Evolutionary conservation across 2,797 vertebrate species (phyloP).

Genomic region (Synanceia verrucosa): DNA sequence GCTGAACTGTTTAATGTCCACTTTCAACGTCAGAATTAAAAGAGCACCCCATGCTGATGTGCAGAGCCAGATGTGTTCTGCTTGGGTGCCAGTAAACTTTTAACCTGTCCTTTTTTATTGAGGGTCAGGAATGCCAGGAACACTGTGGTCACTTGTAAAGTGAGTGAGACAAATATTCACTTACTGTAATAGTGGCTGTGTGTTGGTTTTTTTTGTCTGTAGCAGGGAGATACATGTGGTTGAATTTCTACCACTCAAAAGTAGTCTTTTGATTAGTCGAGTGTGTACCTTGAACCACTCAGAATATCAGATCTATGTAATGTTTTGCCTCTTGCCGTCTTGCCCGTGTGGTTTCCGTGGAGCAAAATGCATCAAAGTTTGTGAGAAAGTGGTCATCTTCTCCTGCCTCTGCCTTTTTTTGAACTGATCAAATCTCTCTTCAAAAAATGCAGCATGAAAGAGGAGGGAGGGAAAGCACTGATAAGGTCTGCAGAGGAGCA

Average conservation of each 20-base stretch:
- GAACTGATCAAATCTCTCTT: conserved; percentile 6
- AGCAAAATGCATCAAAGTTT: conserved; percentile 7
- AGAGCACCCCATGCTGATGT: conserved; percentile 13
- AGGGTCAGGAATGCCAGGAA: conserved; percentile 66
- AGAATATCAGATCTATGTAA: neutral
- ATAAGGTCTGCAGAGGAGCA: conserved; percentile 58
- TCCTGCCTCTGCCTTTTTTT: conserved; percentile 13
- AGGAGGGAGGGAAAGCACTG: conserved; percentile 28
- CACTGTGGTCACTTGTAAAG: conserved; percentile 51
- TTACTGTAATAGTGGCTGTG: neutral
- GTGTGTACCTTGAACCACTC: neutral
- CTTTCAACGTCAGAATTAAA: neutral
- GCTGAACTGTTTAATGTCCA: neutral
- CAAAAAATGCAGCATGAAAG: conserved; percentile 50
- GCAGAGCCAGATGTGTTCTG: conserved; percentile 49
- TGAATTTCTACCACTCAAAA: neutral
- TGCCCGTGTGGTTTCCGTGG: neutral
- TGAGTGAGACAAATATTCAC: conserved; percentile 31
- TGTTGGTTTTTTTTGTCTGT: neutral
- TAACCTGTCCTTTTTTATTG: conserved; percentile 66
- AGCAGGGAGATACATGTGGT: neutral
- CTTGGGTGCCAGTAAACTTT: conserved; percentile 72
- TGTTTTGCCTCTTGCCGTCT: neutral
- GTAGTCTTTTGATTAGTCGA: neutral
- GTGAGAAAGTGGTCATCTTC: neutral